Percentiles rank a stretch among this genome's conserved stretches.
Evolutionary conservation across 2,797 vertebrate species (phyloP).

Genomic region (Sebastes kiyomatsui): DNA sequence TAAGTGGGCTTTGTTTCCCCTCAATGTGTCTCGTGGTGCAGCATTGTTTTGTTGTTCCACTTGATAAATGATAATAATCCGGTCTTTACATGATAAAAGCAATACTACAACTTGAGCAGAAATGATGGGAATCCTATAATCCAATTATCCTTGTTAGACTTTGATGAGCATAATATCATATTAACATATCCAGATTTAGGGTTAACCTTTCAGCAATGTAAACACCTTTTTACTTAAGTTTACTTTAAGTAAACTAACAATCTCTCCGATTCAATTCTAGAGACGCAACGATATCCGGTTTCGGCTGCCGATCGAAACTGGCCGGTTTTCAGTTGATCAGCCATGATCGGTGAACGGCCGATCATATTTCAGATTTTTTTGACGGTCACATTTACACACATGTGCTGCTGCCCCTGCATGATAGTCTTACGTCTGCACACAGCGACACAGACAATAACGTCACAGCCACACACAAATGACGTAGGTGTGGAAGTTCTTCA

Average conservation of each 20-base stretch:
- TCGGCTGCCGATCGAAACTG: too few relatives aligned
- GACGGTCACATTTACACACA: too few relatives aligned
- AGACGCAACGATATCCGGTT: too few relatives aligned
- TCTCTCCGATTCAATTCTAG: background rate
- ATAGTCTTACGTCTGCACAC: too few relatives aligned
- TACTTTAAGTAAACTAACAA: background rate
- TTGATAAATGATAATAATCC: background rate
- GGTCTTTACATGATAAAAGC: background rate
- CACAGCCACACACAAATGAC: too few relatives aligned
- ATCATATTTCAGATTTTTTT: too few relatives aligned
- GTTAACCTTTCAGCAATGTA: conserved; percentile 1
- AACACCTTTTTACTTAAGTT: background rate
- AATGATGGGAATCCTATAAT: conserved; percentile 16
- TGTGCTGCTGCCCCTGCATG: too few relatives aligned
- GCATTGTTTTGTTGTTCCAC: background rate
- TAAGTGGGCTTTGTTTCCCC: background rate
- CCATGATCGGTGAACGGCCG: too few relatives aligned
- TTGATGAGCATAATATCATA: background rate
- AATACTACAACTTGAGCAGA: background rate
- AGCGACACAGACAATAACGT: too few relatives aligned
- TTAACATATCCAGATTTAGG: background rate
- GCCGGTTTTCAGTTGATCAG: too few relatives aligned
- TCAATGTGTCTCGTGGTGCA: background rate
- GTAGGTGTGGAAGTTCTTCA: too few relatives aligned
- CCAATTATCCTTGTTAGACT: conserved; percentile 5